phyloP scores from a whole-genome alignment of 2,888 invertebrate genomes.

The Archips xylosteana region DNA sequence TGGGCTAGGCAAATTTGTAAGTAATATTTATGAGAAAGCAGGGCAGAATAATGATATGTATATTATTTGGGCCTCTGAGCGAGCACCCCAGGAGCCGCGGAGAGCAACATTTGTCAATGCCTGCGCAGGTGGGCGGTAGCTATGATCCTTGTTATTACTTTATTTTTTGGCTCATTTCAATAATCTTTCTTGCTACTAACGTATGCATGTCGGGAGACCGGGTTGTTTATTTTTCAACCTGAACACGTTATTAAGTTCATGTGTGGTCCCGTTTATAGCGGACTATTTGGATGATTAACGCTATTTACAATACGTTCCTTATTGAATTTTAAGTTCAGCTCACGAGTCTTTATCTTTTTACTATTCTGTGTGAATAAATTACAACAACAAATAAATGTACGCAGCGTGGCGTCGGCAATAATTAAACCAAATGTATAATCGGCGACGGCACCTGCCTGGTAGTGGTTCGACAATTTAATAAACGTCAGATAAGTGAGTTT shows the following conservation, averaged over 20 bases:
- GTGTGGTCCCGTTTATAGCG: conserved; percentile 41
- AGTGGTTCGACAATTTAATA: conserved; percentile 70
- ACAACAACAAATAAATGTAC: background rate
- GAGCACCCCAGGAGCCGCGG: conserved; percentile 61
- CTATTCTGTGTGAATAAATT: conserved; percentile 13
- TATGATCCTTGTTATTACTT: conserved; percentile 73
- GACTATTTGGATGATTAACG: conserved; percentile 17
- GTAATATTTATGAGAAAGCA: conserved; percentile 78
- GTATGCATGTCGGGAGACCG: conserved; percentile 38
- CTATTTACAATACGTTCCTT: conserved; percentile 1
- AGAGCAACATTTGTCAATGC: conserved; percentile 78
- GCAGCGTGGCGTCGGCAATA: background rate
- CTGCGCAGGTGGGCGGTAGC: conserved; percentile 73
- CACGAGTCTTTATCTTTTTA: background rate
- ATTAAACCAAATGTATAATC: conserved; percentile 6
- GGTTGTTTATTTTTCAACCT: conserved; percentile 33
- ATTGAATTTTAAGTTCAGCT: conserved; percentile 6
- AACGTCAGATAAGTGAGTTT: conserved; percentile 71
- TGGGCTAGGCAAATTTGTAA: conserved; percentile 72
- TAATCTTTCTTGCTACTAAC: conserved; percentile 58
- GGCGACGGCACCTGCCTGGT: conserved; percentile 43
- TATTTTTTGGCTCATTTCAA: conserved; percentile 73
- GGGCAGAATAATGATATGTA: conserved; percentile 80
- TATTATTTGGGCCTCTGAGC: conserved; percentile 74
- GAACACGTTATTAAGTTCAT: conserved; percentile 37